phyloP scores from a whole-genome alignment of 2,888 invertebrate species.

The Andricus quercusramuli region DNA sequence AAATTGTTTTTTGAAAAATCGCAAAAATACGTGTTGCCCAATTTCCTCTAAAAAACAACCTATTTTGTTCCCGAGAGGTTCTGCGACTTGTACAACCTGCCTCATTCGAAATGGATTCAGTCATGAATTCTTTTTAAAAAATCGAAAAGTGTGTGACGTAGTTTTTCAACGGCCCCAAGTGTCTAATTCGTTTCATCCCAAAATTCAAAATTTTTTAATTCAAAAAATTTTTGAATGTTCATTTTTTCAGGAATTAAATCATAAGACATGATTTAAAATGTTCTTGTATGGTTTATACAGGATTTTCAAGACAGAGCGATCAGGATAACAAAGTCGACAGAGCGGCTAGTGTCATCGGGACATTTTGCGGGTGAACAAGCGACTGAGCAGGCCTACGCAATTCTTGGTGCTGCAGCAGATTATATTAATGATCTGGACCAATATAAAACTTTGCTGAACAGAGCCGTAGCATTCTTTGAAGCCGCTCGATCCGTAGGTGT shows the following conservation, averaged over 20 bases:
- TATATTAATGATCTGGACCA: constrained; percentile 87
- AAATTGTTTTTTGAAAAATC: no score
- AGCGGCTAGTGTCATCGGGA: constrained; percentile 86
- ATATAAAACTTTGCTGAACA: constrained; percentile 84
- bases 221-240: not conserved
- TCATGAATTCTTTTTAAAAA: no score
- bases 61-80: no score
- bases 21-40: no score
- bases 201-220: not conserved
- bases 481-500: constrained; percentile 83
- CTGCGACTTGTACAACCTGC: no score
- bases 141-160: no score
- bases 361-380: constrained; percentile 86
- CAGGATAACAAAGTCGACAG: constrained; percentile 88
- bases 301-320: constrained; percentile 87
- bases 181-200: no score
- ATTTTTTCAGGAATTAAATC: not conserved
- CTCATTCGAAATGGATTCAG: no score
- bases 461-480: constrained; percentile 87
- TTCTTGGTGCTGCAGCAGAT: constrained; percentile 84
- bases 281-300: constrained; percentile 65
- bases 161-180: no score
- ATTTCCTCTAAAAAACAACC: no score
- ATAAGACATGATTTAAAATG: not conserved
- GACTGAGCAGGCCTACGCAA: constrained; percentile 84